Conservation (phyloP, 2,113 vertebrate genomes). For the Anseranas semipalmata region DNA sequence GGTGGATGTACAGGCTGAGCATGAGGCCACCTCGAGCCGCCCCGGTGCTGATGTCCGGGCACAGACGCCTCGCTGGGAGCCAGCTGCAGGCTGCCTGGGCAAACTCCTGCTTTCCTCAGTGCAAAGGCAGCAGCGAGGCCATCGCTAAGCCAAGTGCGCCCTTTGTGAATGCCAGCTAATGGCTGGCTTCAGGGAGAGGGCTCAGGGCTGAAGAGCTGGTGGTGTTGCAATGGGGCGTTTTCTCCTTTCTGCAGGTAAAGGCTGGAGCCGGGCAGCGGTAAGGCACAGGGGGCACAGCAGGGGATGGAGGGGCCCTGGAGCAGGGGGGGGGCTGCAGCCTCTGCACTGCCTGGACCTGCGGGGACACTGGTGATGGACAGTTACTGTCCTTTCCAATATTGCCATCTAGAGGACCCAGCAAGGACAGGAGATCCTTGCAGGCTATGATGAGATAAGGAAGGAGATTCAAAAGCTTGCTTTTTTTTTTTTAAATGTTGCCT, state of each 20-base stretch:
- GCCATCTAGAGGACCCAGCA: conserved; percentile 64
- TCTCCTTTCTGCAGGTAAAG: neutral
- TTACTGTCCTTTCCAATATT: conserved; percentile 55
- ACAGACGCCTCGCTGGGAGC: neutral
- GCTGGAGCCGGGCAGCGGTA: neutral
- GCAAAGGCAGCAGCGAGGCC: neutral
- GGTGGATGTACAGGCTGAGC: neutral
- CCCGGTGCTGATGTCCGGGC: neutral
- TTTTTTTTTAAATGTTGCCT: neutral
- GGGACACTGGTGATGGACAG: neutral
- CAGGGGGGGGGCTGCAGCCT: neutral
- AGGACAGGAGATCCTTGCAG: conserved; percentile 10
- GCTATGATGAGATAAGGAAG: neutral
- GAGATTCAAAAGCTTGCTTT: neutral
- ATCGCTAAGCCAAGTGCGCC: neutral
- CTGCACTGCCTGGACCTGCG: neutral
- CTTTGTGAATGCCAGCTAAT: neutral
- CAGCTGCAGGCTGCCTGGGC: neutral
- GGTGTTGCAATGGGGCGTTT: accelerated
- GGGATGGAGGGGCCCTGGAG: neutral
- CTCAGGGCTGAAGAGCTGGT: neutral
- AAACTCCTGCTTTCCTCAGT: neutral
- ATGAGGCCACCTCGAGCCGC: neutral
- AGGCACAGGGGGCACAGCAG: accelerated
- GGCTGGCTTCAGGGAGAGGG: neutral